phyloP scores from a whole-genome alignment of 2,113 vertebrate species.

The Seriola dumerili region DNA sequence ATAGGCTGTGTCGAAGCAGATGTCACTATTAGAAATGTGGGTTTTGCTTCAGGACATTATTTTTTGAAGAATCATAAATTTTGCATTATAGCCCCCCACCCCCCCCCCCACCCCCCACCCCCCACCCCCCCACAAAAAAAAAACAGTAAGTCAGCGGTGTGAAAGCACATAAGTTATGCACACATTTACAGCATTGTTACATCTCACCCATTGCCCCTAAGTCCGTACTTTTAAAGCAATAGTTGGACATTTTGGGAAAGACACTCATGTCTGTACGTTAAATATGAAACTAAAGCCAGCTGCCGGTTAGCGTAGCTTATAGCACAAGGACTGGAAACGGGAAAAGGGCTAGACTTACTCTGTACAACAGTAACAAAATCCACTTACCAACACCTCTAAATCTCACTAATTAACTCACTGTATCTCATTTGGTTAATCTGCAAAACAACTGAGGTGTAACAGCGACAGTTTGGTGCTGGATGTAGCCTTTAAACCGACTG shows the following conservation, averaged over 20 bases:
- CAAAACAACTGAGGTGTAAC: no score
- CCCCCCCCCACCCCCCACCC: no score
- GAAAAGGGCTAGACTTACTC: neutral
- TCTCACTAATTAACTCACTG: neutral
- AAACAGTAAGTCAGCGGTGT: neutral
- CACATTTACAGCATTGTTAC: neutral
- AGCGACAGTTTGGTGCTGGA: neutral
- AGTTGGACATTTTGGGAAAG: neutral
- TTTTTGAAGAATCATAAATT: neutral
- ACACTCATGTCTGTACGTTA: neutral
- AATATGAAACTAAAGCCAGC: neutral
- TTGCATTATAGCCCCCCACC: neutral
- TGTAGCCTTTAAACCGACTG: neutral
- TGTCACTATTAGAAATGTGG: neutral
- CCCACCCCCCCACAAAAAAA: neutral
- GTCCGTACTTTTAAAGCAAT: neutral
- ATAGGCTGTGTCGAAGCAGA: slow-evolving; percentile 1
- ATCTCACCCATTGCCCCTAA: neutral
- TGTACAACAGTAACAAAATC: neutral
- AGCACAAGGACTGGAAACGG: neutral
- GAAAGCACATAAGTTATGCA: neutral
- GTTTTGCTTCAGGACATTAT: neutral
- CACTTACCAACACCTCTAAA: neutral
- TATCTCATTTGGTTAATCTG: neutral
- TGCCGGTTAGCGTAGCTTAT: neutral